Base-by-base conservation (phyloP, 2,888 invertebrate species). In the Cataglyphis altisquamis region DNA sequence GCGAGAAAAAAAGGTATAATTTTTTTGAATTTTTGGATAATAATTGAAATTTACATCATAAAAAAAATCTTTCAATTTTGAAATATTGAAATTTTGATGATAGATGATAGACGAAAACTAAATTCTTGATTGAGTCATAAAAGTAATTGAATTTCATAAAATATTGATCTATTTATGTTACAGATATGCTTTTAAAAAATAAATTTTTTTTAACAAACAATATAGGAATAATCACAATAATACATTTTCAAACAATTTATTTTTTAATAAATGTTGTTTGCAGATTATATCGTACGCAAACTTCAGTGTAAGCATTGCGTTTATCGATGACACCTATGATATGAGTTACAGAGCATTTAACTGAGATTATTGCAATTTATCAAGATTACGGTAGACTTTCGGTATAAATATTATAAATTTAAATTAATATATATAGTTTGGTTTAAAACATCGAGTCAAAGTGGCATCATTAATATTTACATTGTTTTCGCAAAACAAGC, bases 291-390 rank as follows among this genome's bases (percentile, higher is more conserved):
- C 25, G 63, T 64, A 81, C 18, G 63, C 66, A 77, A 62, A 68
- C 64, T 81, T 21, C n/a, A 60, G 70, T 70, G 55, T 41, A 39
- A 25, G 64, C 45, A 45, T 84, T 82, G 72, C 45, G 62, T 89
- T 75, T 82, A 25, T 62, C 84, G 85, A 77, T 83, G 84, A 86
- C 86, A 86, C 87, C 73, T 80, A 72, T 83, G 87, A 84, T 75
- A 74, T 84, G 84, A 90, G 84, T 91, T 84, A 89, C 75, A 83
- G 64, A 83, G 64, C 84, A 84, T 84, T 91, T 87, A 88, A 85
- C 82, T 72, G 80, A 82, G 87, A 87, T 87, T 87, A 72, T 83
- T 67, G 84, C 86, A 84, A 88, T 89, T 89, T 85, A 91, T 91
- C 83, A 83, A 78, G 41, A 32, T 68, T 67, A 78, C 72, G 36